Evolutionary conservation across 2,113 vertebrate genomes (phyloP).

Genomic region (Otis tarda): DNA sequence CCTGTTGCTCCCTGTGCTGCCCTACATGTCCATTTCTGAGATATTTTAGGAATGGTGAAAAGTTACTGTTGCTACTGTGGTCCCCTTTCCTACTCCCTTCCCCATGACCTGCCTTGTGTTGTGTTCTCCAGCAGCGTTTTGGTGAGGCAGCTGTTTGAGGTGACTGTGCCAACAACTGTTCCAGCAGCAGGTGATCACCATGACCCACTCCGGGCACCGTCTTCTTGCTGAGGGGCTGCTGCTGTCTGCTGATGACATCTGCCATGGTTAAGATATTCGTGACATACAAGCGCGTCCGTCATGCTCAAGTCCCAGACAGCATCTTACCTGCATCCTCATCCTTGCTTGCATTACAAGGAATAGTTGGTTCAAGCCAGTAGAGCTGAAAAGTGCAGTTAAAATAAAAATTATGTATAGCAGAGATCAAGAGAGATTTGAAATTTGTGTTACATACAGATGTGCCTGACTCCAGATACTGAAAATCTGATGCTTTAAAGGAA

Average conservation of each 20-base stretch:
- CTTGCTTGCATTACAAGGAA: not conserved
- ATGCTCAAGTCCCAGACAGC: not conserved
- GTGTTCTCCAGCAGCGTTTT: not conserved
- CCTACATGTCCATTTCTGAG: not conserved
- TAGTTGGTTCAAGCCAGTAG: not conserved
- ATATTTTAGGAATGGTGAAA: not conserved
- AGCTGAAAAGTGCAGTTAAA: not conserved
- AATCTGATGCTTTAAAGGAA: not conserved
- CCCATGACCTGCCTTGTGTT: not conserved
- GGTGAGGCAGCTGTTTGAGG: not conserved
- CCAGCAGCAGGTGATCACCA: not conserved
- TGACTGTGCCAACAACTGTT: not conserved
- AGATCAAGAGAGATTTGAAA: not conserved
- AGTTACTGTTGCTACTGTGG: not conserved
- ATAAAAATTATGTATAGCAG: not conserved
- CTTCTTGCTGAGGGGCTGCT: not conserved
- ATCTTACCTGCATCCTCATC: not conserved
- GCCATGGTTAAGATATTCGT: rapidly evolving
- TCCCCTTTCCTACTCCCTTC: not conserved
- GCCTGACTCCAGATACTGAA: not conserved
- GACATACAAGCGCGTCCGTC: not conserved
- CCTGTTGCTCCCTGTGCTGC: not conserved
- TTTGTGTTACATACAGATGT: not conserved
- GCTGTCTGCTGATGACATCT: not conserved
- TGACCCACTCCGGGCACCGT: not conserved